Conservation (phyloP, 2,888 invertebrate species). For the Cephalotes varians region DNA sequence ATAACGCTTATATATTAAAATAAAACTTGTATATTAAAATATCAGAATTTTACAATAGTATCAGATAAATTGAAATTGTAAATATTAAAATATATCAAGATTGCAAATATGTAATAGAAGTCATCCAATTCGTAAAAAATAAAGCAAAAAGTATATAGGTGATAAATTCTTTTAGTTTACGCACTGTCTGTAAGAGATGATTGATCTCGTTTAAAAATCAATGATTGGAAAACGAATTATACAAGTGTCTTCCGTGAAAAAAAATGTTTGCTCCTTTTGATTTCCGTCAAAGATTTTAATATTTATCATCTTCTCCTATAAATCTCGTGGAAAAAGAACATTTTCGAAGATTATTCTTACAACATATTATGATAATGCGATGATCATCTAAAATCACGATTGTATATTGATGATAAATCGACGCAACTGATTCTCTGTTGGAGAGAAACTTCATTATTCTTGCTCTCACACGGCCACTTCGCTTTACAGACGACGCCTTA, state of each 20-base stretch:
- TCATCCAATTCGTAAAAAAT: background rate
- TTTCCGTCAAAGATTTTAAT: slow-evolving; percentile 4
- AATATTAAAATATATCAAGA: background rate
- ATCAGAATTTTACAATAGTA: background rate
- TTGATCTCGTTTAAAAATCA: background rate
- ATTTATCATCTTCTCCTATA: background rate
- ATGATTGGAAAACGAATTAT: slow-evolving; percentile 17
- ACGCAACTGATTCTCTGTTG: background rate
- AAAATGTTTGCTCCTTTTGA: background rate
- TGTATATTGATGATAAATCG: slow-evolving; percentile 8
- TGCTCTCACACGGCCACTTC: background rate
- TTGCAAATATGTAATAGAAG: background rate
- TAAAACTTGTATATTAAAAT: background rate
- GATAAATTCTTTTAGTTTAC: background rate
- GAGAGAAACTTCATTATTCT: background rate
- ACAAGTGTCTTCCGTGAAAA: background rate
- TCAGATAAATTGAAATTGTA: background rate
- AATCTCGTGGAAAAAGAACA: background rate
- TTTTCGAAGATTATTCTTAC: background rate
- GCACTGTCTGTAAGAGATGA: background rate
- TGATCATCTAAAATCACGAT: slow-evolving; percentile 11
- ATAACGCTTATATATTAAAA: background rate
- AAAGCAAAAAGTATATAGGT: background rate
- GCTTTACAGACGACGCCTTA: slow-evolving; percentile 29
- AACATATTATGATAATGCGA: background rate